Evolutionary conservation across 2,113 vertebrate species (phyloP).

Genomic region (Probosciger aterrimus): DNA sequence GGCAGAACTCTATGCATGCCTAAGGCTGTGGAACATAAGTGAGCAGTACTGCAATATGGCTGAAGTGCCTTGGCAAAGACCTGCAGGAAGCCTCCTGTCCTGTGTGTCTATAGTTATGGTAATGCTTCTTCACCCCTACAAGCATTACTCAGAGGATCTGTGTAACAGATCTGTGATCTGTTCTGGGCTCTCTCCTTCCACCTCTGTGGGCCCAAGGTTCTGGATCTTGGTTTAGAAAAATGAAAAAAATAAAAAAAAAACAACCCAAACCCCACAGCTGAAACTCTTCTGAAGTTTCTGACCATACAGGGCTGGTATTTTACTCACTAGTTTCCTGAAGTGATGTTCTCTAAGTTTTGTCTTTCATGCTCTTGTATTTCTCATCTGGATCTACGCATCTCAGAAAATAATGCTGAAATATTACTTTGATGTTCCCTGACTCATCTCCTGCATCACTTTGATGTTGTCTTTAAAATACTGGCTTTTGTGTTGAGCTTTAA

Average conservation of each 20-base stretch:
- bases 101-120: background rate
- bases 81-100: background rate
- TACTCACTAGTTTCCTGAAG: background rate
- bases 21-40: background rate
- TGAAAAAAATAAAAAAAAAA: background rate
- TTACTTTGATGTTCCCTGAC: background rate
- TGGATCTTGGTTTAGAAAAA: background rate
- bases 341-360: background rate
- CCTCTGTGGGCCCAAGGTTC: background rate
- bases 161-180: background rate
- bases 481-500: background rate
- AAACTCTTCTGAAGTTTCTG: background rate
- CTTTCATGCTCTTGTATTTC: background rate
- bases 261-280: background rate
- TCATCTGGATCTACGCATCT: background rate
- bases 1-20: background rate
- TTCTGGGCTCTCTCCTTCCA: background rate
- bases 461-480: background rate
- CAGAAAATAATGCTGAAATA: background rate
- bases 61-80: background rate
- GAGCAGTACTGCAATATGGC: background rate
- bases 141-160: background rate
- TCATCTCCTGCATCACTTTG: background rate
- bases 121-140: background rate
- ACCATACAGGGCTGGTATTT: background rate